Evolutionary conservation across 2,797 vertebrate genomes (phyloP), one percentile per base, ranked within the genome.

Genomic region (Geotrypetes seraphini): DNA sequence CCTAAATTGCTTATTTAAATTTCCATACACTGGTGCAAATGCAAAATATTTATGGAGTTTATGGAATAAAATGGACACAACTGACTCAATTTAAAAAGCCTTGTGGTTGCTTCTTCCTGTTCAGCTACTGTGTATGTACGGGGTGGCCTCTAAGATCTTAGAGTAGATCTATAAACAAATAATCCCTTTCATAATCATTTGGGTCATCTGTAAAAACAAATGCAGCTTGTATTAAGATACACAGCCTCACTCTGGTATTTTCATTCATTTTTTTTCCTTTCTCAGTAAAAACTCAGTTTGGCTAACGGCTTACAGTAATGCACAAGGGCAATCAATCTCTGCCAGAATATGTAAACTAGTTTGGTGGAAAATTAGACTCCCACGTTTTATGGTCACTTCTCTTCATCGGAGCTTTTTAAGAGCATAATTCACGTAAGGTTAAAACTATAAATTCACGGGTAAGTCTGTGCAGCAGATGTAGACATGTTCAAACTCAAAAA

Each of bases 91-190:
- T 46, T 66, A 42, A 51, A 63, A 55, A 55, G 48, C 31, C 19
- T 16, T 22, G 30, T n/a, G 16, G 20, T 46, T 35, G 6, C 11
- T 44, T 45, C 27, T 53, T 60, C 50, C 44, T 47, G 42, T 47
- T 57, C 50, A 36, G 29, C 31, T 52, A 60, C 50, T 55, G 32
- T 20, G 33, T 22, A n/a, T 52, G 19, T 67, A 53, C 64, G 53
- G 28, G 19, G 39, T 43, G 36, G 38, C 35, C 41, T 57, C 33
- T 50, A 41, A 63, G 37, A 50, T 22, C 20, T 34, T 48, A 64
- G 57, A 56, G 52, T 53, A 33, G 48, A 42, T 16, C 33, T 56
- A 21, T 32, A 57, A 63, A 49, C 36, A 66, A 62, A 49, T 20
- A 50, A 55, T 41, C 35, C 12, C 35, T 60, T 64, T 72, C 36